Evolutionary conservation across 2,113 vertebrate species (phyloP), one percentile per base, ranked within the genome.

Genomic region (Sapajus apella): DNA sequence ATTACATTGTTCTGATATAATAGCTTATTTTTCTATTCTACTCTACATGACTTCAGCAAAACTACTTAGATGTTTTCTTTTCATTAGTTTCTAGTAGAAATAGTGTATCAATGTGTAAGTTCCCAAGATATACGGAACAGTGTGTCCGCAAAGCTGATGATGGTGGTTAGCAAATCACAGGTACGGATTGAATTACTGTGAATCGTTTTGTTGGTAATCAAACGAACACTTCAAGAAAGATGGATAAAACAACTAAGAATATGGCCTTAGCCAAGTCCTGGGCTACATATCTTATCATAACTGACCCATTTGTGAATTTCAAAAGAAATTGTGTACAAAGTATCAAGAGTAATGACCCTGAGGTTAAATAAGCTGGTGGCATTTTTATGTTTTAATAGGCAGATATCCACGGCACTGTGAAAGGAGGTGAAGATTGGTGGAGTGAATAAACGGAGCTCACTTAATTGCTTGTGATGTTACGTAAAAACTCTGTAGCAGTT

Each of bases 101-200:
- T 58, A 52, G 50, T 16, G 50, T 52, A 77, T 58, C 13, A 66
- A 89, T 61, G 23, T 35, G 1, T 4, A 35, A 89, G 5, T 81
- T 21, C 80, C 81, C 17, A 43, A 56, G 5, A 37, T 43, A 52
- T 16, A 40, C 7, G 79, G 6, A 30, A 25, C 4, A 32, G 27
- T 25, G 18, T 20, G 2, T 14, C 6, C 9, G 17, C 2, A 2
- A 37, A 40, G 27, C 6, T 2, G 0, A 30, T 4, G 21, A 20
- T 40, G 16, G 13, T 32, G 12, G 11, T 75, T 72, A 80, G 55
- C 13, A 56, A 58, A 82, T 30, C 37, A 37, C 8, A 88, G 7
- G 14, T 55, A 6, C 1, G 37, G 32, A 18, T 37, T 97, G 43
- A 73, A 6, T 30, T 92, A 27, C 30, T 50, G 35, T 35, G 64